Evolutionary conservation across 2,888 invertebrate species (phyloP), one percentile per base, ranked within the genome.

Genomic region (Trimorus sp.): DNA sequence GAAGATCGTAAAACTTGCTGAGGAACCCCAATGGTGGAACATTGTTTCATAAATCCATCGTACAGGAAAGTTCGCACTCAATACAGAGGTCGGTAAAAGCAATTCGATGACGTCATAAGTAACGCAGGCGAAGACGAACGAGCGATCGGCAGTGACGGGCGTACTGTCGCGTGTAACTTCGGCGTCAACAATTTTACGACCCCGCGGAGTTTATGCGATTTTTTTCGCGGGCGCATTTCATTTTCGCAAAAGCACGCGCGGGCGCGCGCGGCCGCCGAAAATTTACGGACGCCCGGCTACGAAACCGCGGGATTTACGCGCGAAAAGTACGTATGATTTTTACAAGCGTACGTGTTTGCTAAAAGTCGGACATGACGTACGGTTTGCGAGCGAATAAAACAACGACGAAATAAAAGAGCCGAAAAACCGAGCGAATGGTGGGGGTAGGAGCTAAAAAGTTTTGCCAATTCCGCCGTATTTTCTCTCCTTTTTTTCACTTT

Each of bases 271-370:
- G 59, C 73, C 65, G 51, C 79, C 59, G 26, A 12, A 77, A 83
- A 83, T 83, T 83, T 83, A 83, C 83, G 83, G 51, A 83, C 79
- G 49, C 54, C 48, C 74, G 70, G 60, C 48, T 59, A 60, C 65
- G 56, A 73, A 79, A 83, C 71, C 79, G 75, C 79, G 75, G 71
- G 76, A 83, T 83, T 83, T 83, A 83, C 76, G 81, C 49, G 77
- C 79, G 69, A 79, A 86, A 85, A 84, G 83, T 85, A 86, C 83
- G 82, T 83, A 80, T 58, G 83, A 85, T 84, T 82, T 88, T 88
- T 88, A 88, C 87, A 88, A 87, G 79, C 84, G 79, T 79, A 84
- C 84, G 84, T 86, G 85, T 76, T 81, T 84, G 83, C 80, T 73
- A 78, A 78, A 84, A 83, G 84, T 84, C 83, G 79, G 82, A 77